phyloP scores from a whole-genome alignment of 2,888 invertebrate species.

The Dicyrtoma fusca region DNA sequence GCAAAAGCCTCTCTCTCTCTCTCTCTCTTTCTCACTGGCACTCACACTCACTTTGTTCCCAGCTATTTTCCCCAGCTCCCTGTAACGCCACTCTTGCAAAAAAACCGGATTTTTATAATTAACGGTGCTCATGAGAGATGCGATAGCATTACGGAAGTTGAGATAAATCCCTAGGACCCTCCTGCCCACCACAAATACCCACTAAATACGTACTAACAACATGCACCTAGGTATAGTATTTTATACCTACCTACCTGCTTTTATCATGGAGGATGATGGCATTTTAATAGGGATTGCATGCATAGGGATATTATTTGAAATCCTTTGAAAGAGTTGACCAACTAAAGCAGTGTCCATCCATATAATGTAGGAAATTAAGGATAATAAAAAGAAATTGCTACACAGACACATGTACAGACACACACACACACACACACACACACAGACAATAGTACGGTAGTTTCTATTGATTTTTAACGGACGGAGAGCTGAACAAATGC shows the following conservation, averaged over 20 bases:
- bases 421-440: background rate
- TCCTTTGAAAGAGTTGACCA: background rate
- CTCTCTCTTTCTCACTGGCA: background rate
- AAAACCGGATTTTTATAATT: background rate
- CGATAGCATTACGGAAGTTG: background rate
- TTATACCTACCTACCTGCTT: too few relatives aligned
- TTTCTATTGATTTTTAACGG: constrained; percentile 3
- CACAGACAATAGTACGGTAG: background rate
- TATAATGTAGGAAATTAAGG: background rate
- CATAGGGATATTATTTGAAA: background rate
- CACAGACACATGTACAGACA: background rate
- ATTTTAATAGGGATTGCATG: background rate
- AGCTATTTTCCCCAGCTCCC: constrained; percentile 6
- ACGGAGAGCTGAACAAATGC: background rate
- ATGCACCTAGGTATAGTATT: too few relatives aligned
- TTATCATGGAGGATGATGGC: too few relatives aligned
- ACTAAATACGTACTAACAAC: too few relatives aligned
- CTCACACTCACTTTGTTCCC: background rate
- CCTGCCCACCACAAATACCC: too few relatives aligned
- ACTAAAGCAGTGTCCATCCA: background rate
- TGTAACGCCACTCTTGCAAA: constrained; percentile 12
- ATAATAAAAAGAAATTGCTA: too few relatives aligned
- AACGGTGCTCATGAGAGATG: too few relatives aligned
- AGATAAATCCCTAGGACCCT: background rate
- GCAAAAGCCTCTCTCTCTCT: too few relatives aligned